Percentiles rank a stretch among this genome's conserved stretches.
These are phyloP conservation scores for Parus major DNA, from an alignment of 2,113 vertebrate species.

Conservation along the genomic window DNA sequence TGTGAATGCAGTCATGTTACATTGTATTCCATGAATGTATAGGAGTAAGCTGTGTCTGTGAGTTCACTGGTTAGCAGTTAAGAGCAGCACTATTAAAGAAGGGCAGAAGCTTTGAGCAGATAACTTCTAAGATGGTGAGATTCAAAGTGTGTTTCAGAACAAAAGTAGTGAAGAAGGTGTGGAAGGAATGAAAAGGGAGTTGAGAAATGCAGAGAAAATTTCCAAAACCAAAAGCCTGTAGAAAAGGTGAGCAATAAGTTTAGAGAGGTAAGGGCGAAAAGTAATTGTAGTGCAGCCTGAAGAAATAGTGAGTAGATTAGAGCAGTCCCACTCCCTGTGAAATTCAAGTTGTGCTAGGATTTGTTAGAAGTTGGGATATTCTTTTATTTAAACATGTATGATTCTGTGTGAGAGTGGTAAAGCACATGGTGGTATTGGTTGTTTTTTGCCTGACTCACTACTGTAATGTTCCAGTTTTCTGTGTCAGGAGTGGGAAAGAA, in stretches of 20 bases:
- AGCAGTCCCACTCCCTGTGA: background rate
- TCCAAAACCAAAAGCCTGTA: background rate
- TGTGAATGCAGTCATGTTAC: background rate
- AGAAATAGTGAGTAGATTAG: background rate
- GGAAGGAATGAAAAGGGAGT: background rate
- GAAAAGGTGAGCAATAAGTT: background rate
- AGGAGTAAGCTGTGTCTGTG: background rate
- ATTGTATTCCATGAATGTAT: background rate
- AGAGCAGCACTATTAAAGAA: background rate
- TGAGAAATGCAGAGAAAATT: background rate
- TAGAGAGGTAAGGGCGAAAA: background rate
- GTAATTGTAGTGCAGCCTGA: background rate
- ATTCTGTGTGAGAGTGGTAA: background rate
- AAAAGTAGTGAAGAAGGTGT: background rate
- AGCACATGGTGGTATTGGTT: background rate
- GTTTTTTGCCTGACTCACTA: background rate
- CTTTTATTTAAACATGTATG: background rate
- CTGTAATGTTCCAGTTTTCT: background rate
- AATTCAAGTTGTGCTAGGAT: background rate
- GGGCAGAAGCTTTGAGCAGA: background rate
- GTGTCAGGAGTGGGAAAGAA: background rate
- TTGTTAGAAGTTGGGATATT: background rate
- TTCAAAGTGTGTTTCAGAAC: background rate
- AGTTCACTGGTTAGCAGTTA: background rate
- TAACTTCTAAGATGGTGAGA: background rate